These are phyloP conservation scores for Helostoma temminkii DNA, from an alignment of 2,797 vertebrate genomes.

Conservation along the genomic window DNA sequence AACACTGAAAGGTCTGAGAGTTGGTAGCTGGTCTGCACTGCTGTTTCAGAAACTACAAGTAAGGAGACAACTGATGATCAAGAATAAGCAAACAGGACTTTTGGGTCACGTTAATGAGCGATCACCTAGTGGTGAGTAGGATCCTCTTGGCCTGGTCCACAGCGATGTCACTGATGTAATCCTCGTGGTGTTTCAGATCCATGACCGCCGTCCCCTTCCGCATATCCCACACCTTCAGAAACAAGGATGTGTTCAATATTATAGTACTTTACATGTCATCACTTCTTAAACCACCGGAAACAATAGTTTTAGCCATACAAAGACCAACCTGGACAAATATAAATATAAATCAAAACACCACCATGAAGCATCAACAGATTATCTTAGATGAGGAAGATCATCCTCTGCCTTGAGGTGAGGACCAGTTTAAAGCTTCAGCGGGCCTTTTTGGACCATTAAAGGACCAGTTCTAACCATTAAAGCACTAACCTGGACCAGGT, in stretches of 20 bases:
- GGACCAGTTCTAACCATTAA: not conserved
- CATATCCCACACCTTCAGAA: conserved; percentile 92
- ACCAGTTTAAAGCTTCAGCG: no score
- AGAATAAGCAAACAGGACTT: no score
- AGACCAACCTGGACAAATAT: no score
- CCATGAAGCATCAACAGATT: no score
- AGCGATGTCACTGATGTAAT: conserved; percentile 92
- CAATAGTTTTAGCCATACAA: no score
- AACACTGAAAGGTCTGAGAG: not conserved
- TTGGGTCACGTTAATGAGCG: no score
- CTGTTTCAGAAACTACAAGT: not conserved
- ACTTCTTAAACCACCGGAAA: no score
- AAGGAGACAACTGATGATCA: not conserved
- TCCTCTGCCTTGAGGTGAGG: no score
- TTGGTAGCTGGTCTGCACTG: not conserved
- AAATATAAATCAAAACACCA: no score
- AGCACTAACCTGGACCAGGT: not conserved
- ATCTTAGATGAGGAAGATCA: no score
- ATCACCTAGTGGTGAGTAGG: conserved; percentile 91
- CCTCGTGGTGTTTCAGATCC: conserved; percentile 93
- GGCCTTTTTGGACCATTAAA: not conserved
- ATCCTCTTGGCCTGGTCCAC: conserved; percentile 90
- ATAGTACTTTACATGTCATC: no score
- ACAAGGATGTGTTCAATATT: not conserved
- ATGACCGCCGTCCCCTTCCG: conserved; percentile 89